A percentile compares a stretch with the other conserved stretches of the same genome.
phyloP scores from a whole-genome alignment of 2,113 vertebrate species.

The Prietella phreatophila region DNA sequence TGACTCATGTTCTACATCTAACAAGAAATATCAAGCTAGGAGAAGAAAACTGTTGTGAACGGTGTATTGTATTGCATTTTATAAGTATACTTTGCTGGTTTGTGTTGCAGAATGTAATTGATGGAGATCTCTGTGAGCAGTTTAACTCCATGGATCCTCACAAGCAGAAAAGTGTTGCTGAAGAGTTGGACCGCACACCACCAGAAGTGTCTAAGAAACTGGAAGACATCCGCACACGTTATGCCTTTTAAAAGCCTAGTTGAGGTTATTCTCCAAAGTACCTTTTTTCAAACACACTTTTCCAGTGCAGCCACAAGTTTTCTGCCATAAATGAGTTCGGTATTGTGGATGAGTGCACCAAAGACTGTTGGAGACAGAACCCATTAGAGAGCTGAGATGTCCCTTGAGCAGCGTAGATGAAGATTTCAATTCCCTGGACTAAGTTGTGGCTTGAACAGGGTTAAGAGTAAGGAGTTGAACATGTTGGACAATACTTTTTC shows the following conservation, averaged over 20 bases:
- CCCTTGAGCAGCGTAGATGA: constrained; percentile 13
- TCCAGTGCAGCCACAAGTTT: constrained; percentile 21
- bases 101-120: constrained; percentile 88
- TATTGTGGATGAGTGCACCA: background rate
- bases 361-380: background rate
- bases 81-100: background rate
- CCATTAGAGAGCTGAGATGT: constrained; percentile 14
- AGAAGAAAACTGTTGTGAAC: background rate
- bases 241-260: constrained; percentile 82
- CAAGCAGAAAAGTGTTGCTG: constrained; percentile 96
- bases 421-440: background rate
- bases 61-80: background rate
- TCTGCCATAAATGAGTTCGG: constrained; percentile 12
- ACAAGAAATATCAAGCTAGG: background rate
- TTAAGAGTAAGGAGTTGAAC: background rate
- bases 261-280: background rate
- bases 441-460: background rate
- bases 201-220: constrained; percentile 98
- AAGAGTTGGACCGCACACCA: constrained; percentile 93
- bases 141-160: constrained; percentile 99
- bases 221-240: constrained; percentile 96
- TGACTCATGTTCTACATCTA: background rate
- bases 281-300: constrained; percentile 6
- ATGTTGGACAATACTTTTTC: constrained; percentile 9
- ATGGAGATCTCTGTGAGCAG: constrained; percentile 97